phyloP scores from a whole-genome alignment of 2,113 vertebrate species.

The Lasiurus cinereus region DNA sequence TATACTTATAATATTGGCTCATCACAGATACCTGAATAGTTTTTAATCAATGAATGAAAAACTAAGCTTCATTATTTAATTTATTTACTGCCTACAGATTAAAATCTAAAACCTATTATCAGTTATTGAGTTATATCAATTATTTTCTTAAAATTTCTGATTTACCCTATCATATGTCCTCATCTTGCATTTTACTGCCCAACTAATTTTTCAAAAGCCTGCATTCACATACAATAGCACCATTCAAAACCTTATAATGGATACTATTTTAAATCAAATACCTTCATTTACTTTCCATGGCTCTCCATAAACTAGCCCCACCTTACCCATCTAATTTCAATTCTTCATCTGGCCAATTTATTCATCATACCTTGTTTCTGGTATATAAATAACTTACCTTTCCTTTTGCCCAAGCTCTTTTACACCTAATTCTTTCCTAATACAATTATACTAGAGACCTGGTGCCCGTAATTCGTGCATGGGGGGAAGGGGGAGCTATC shows the following conservation, averaged over 20 bases:
- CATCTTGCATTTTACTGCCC: conserved; percentile 24
- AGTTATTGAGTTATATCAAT: conserved; percentile 14
- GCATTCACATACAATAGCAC: conserved; percentile 3
- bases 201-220: background rate
- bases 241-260: conserved; percentile 28
- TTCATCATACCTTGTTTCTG: conserved; percentile 1
- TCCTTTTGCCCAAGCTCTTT: background rate
- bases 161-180: background rate
- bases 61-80: conserved; percentile 4
- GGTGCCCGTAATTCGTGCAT: too few species aligned
- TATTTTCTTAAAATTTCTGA: conserved; percentile 37
- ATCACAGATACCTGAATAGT: background rate
- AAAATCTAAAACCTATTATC: conserved; percentile 34
- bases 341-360: background rate
- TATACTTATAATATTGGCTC: conserved; percentile 2
- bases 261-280: conserved; percentile 51
- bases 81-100: background rate
- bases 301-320: background rate
- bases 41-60: conserved; percentile 45
- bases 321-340: background rate
- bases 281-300: background rate
- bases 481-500: too few species aligned
- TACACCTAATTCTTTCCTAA: background rate
- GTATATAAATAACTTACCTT: background rate
- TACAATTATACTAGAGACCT: background rate